Percentiles rank a stretch among this genome's conserved stretches.
Conservation (phyloP, 1,140 invertebrate genomes). For the Akabosia matsudoensis region DNA sequence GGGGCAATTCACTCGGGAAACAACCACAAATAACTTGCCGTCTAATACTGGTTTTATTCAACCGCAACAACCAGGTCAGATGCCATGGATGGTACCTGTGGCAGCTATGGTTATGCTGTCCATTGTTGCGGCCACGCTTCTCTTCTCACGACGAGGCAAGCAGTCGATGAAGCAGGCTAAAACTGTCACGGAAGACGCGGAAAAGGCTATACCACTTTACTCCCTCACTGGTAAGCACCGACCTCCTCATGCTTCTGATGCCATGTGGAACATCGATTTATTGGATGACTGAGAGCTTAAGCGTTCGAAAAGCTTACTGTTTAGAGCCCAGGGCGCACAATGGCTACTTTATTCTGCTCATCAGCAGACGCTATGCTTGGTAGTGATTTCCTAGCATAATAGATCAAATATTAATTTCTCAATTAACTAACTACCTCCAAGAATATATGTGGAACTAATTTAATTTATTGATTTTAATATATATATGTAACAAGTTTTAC, state of each 20-base stretch:
- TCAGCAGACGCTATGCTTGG: too few relatives aligned
- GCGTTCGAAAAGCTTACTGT: background rate
- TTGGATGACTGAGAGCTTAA: background rate
- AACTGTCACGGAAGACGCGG: background rate
- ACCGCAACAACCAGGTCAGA: background rate
- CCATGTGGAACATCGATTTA: slow-evolving; percentile 1
- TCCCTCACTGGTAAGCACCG: background rate
- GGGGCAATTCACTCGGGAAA: background rate
- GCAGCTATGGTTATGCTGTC: background rate
- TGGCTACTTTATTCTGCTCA: too few relatives aligned
- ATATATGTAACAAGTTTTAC: too few relatives aligned
- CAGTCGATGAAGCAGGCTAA: background rate
- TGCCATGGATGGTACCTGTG: background rate
- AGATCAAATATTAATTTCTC: too few relatives aligned
- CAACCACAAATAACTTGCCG: background rate
- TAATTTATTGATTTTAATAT: too few relatives aligned
- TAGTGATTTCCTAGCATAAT: too few relatives aligned
- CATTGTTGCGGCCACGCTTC: background rate
- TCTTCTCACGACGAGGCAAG: background rate
- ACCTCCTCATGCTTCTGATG: background rate
- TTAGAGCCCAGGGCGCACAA: too few relatives aligned
- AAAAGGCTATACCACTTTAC: background rate
- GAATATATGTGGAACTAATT: too few relatives aligned
- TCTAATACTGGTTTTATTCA: background rate
- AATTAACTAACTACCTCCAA: too few relatives aligned